A percentile compares a stretch with the other conserved stretches of the same genome.
phyloP scores from a whole-genome alignment of 2,113 vertebrate genomes.

The Rhombomys opimus region DNA sequence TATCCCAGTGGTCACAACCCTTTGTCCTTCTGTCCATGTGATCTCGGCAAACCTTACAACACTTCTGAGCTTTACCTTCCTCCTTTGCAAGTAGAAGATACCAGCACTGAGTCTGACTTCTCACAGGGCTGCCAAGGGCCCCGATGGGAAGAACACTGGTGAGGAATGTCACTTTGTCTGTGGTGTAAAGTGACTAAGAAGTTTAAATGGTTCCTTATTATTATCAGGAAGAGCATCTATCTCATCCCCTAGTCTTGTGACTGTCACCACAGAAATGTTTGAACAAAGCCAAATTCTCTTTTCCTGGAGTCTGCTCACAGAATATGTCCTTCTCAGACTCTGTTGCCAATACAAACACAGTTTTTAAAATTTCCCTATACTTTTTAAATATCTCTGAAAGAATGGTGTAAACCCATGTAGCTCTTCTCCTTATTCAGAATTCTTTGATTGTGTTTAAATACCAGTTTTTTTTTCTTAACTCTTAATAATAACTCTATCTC shows the following conservation, averaged over 20 bases:
- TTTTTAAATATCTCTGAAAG: constrained; percentile 8
- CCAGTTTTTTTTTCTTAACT: not conserved
- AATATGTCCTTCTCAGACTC: not conserved
- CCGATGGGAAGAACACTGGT: not conserved
- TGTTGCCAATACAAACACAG: not conserved
- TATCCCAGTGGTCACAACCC: not conserved
- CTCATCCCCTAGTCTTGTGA: not conserved
- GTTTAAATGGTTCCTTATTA: not conserved
- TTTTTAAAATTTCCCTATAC: not conserved
- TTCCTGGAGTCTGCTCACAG: not conserved
- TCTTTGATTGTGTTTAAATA: constrained; percentile 6
- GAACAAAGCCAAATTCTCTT: constrained; percentile 11
- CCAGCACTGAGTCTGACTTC: not conserved
- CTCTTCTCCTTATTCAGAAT: not conserved
- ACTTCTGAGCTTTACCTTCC: not conserved
- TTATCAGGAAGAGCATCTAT: not conserved
- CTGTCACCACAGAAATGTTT: not conserved
- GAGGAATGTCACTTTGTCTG: not conserved
- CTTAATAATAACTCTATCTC: not conserved
- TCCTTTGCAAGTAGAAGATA: not conserved
- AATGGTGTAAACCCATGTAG: not conserved
- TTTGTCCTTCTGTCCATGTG: not conserved
- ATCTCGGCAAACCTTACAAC: not conserved
- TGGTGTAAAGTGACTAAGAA: not conserved
- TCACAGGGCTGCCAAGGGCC: not conserved